phyloP scores from a whole-genome alignment of 2,113 vertebrate species.

The Limnothrissa miodon region DNA sequence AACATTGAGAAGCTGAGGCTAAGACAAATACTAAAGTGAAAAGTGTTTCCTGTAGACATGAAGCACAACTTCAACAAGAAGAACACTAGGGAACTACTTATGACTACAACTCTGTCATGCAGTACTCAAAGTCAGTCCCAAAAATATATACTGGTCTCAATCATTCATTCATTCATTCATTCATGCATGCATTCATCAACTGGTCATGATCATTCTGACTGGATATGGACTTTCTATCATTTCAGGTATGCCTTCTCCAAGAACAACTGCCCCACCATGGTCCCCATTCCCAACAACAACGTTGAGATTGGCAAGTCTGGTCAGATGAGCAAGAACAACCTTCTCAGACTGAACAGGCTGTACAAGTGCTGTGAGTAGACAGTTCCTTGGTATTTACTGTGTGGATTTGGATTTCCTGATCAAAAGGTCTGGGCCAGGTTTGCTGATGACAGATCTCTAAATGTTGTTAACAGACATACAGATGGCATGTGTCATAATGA shows the following conservation, averaged over 20 bases:
- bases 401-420: not conserved
- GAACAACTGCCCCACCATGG: slow-evolving; percentile 45
- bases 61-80: slow-evolving; percentile 50
- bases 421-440: not conserved
- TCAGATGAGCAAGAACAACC: slow-evolving; percentile 51
- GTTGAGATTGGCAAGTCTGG: slow-evolving; percentile 35
- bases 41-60: slow-evolving; percentile 32
- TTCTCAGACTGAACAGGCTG: slow-evolving; percentile 41
- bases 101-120: slow-evolving; percentile 61
- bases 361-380: slow-evolving; percentile 47
- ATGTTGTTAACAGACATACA: too few relatives aligned
- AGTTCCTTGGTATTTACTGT: not conserved
- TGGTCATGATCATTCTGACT: not conserved
- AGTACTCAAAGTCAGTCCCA: slow-evolving; percentile 49
- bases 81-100: slow-evolving; percentile 55
- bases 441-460: too few relatives aligned
- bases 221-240: not conserved
- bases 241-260: slow-evolving; percentile 50
- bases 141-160: not conserved
- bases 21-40: not conserved
- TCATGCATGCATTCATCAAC: not conserved
- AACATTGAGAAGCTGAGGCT: not conserved
- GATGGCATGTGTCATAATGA: too few relatives aligned
- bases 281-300: slow-evolving; percentile 46
- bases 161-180: not conserved